A percentile compares a stretch with the other conserved stretches of the same genome.
These are phyloP conservation scores for Meteorus sp. DNA, from an alignment of 1,140 invertebrate genomes.

Conservation along the genomic window DNA sequence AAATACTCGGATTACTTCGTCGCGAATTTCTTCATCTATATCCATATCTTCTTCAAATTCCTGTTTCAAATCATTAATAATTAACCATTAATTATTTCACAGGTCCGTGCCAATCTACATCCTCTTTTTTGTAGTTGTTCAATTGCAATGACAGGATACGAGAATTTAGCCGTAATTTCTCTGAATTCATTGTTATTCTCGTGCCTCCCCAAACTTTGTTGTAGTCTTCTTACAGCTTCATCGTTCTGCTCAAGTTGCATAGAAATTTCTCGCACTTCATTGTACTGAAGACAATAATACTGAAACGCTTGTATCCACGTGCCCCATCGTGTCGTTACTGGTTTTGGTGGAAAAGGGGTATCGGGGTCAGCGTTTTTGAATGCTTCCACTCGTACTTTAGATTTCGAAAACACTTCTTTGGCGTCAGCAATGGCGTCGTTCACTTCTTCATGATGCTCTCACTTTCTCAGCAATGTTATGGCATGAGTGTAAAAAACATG, in stretches of 20 bases:
- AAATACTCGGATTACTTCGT: background rate
- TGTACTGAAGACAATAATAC: background rate
- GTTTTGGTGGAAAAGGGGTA: constrained; percentile 46
- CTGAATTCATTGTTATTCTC: background rate
- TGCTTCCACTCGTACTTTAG: constrained; percentile 27
- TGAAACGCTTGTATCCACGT: constrained; percentile 52
- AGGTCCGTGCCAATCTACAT: background rate
- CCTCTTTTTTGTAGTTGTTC: background rate
- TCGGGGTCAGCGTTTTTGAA: constrained; percentile 43
- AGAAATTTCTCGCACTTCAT: background rate
- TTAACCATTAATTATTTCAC: too few relatives aligned
- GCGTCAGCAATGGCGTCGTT: background rate
- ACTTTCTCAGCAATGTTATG: constrained; percentile 48
- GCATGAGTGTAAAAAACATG: too few relatives aligned
- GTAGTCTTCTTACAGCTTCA: background rate
- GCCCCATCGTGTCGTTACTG: constrained; percentile 49
- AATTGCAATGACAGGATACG: background rate
- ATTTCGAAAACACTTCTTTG: constrained; percentile 9
- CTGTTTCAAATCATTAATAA: background rate
- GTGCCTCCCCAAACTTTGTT: background rate
- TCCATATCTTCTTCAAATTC: background rate
- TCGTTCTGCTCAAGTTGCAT: background rate
- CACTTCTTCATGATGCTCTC: constrained; percentile 34
- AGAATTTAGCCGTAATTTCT: background rate
- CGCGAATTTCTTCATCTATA: background rate